Conservation (phyloP, 2,113 vertebrate species). For the Pelecanoides urinatrix region DNA sequence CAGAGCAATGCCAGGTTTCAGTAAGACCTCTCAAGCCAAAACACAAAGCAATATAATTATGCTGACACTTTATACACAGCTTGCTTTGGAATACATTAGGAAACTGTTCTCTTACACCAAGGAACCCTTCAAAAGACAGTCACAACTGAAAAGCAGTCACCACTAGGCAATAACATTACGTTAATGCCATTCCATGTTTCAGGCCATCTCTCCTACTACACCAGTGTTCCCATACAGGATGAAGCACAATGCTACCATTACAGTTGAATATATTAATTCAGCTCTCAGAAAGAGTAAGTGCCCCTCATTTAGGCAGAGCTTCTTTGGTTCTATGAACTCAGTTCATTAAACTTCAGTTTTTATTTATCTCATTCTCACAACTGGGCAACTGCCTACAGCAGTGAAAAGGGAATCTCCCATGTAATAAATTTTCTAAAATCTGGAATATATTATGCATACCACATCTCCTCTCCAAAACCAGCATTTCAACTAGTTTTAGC, state of each 20-base stretch:
- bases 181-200: background rate
- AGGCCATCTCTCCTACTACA: background rate
- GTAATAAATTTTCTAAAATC: background rate
- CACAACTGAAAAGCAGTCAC: background rate
- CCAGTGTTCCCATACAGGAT: background rate
- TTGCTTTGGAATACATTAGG: background rate
- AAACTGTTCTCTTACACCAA: background rate
- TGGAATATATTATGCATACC: background rate
- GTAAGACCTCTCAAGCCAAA: background rate
- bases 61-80: background rate
- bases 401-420: background rate
- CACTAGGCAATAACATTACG: background rate
- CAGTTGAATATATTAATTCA: background rate
- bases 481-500: background rate
- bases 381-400: background rate
- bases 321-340: background rate
- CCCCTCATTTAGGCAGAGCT: background rate
- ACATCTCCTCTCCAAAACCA: background rate
- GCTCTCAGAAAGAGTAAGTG: background rate
- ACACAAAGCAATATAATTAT: background rate
- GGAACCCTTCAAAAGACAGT: background rate
- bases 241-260: background rate
- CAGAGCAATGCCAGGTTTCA: background rate
- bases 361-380: conserved; percentile 1
- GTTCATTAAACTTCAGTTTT: background rate